Conservation (phyloP, 2,888 invertebrate genomes). For the Uloborus plumipes region DNA sequence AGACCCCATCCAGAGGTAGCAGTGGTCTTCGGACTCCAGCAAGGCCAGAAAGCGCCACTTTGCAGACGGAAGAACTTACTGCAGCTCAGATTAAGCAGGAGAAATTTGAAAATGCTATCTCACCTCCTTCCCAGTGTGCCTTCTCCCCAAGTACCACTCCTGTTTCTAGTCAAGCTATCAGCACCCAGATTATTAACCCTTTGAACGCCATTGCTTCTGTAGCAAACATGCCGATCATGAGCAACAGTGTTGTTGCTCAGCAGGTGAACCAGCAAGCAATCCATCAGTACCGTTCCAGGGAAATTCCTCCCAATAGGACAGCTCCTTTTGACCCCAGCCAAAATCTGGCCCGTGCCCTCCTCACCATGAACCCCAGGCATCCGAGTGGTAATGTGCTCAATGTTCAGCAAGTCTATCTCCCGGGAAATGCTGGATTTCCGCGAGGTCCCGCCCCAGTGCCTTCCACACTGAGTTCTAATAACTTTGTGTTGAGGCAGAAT, state of each 20-base stretch:
- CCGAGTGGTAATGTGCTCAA: slow-evolving; percentile 14
- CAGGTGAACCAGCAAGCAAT: not conserved
- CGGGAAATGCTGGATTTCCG: not conserved
- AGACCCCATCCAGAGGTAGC: slow-evolving; percentile 45
- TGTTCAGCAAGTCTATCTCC: slow-evolving; percentile 24
- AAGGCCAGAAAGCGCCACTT: slow-evolving; percentile 53
- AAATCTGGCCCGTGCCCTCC: slow-evolving; percentile 17
- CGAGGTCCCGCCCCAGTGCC: slow-evolving; percentile 1
- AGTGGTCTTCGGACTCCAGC: slow-evolving; percentile 52
- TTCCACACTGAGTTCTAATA: slow-evolving; percentile 3
- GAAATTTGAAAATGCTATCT: slow-evolving; percentile 14
- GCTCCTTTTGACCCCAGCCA: slow-evolving; percentile 15
- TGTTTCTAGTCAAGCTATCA: not conserved
- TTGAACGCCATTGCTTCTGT: not conserved
- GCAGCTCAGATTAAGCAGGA: slow-evolving; percentile 40
- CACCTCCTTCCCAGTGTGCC: slow-evolving; percentile 36
- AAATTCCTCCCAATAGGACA: slow-evolving; percentile 26
- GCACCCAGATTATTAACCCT: too few species aligned
- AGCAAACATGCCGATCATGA: not conserved
- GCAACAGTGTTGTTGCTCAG: not conserved
- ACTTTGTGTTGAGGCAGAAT: slow-evolving; percentile 2
- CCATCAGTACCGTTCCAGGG: not conserved
- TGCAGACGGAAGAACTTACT: slow-evolving; percentile 35
- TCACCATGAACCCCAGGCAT: not conserved
- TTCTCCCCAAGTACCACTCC: slow-evolving; percentile 16